Evolutionary conservation across 2,797 vertebrate genomes (phyloP).

Genomic region (Catostomus latipinnis): DNA sequence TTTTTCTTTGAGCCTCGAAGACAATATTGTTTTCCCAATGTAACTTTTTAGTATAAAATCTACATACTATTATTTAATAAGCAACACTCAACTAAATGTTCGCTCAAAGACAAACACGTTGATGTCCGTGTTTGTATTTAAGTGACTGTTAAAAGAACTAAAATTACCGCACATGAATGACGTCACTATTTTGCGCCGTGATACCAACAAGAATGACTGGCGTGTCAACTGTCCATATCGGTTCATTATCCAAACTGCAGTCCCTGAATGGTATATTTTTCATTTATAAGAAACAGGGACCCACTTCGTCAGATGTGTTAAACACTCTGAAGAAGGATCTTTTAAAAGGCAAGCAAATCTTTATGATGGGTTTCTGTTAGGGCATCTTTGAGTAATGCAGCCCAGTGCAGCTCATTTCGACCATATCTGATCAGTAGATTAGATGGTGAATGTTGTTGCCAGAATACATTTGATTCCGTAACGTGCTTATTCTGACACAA

Average conservation of each 20-base stretch:
- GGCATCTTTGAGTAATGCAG: no score
- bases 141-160: constrained; percentile 37
- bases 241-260: constrained; percentile 75
- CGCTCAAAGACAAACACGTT: not conserved
- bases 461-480: not conserved
- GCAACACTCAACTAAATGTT: not conserved
- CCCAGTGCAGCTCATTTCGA: not conserved
- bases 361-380: not conserved
- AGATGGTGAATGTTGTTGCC: not conserved
- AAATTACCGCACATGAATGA: not conserved
- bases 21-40: not conserved
- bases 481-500: constrained; percentile 59
- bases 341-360: constrained; percentile 80
- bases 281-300: constrained; percentile 88
- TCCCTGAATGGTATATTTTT: constrained; percentile 89
- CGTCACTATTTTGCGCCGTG: constrained; percentile 55
- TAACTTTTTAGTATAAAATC: not conserved
- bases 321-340: constrained; percentile 84
- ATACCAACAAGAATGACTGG: constrained; percentile 47
- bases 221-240: constrained; percentile 41
- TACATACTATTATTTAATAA: not conserved
- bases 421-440: not conserved
- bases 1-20: not conserved
- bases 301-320: constrained; percentile 87
- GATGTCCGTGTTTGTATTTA: not conserved